A percentile compares a stretch with the other conserved stretches of the same genome.
Evolutionary conservation across 2,888 invertebrate genomes (phyloP).

Genomic region (Himalopsyche anomala): DNA sequence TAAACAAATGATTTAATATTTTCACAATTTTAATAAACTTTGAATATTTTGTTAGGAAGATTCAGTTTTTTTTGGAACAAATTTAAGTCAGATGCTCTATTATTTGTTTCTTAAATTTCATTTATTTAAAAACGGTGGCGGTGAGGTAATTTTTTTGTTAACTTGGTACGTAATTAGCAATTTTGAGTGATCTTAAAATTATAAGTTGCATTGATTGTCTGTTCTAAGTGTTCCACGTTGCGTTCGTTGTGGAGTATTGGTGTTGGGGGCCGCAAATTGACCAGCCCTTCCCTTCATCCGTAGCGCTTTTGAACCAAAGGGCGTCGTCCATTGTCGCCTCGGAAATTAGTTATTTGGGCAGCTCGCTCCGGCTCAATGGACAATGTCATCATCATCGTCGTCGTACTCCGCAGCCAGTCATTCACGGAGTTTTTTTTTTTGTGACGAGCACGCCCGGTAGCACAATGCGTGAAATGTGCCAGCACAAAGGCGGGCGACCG

Average conservation of each 20-base stretch:
- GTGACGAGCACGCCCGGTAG: slow-evolving; percentile 13
- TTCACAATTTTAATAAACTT: too few species aligned
- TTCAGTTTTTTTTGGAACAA: too few species aligned
- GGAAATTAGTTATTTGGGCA: slow-evolving; percentile 56
- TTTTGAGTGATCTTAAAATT: too few species aligned
- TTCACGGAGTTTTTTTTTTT: slow-evolving; percentile 1
- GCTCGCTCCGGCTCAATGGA: not conserved
- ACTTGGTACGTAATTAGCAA: too few species aligned
- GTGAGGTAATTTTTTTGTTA: too few species aligned
- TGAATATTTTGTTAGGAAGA: too few species aligned
- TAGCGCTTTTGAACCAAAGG: not conserved
- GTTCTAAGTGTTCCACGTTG: too few species aligned
- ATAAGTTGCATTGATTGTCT: too few species aligned
- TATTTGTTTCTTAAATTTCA: too few species aligned
- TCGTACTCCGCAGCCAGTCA: not conserved
- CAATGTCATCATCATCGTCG: slow-evolving; percentile 8
- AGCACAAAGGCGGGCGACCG: not conserved
- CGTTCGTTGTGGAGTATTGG: not conserved
- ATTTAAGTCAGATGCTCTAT: too few species aligned
- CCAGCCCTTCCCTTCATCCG: not conserved
- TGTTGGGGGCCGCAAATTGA: not conserved
- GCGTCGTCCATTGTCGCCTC: slow-evolving; percentile 53
- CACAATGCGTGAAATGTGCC: slow-evolving; percentile 26
- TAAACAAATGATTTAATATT: too few species aligned
- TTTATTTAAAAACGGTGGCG: too few species aligned